phyloP scores from a whole-genome alignment of 2,113 vertebrate species.

The Tretioscincus oriximinensis region DNA sequence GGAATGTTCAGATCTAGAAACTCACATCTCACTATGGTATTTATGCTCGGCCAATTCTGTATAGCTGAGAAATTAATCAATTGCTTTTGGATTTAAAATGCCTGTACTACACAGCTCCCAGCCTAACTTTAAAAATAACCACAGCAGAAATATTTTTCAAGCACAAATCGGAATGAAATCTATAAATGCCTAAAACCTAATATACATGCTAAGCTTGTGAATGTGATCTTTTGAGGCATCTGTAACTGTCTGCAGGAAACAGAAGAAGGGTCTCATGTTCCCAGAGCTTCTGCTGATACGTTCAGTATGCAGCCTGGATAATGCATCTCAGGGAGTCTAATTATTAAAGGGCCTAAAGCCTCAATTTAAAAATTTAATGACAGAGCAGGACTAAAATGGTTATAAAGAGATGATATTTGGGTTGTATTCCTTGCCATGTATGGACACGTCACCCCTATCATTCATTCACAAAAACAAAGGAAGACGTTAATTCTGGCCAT shows the following conservation, averaged over 20 bases:
- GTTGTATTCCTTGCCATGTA: too few relatives aligned
- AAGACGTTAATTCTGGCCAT: neutral
- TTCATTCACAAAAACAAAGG: neutral
- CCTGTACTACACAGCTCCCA: constrained; percentile 24
- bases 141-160: constrained; percentile 11
- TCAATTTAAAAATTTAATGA: neutral
- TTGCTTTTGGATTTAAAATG: neutral
- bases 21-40: neutral
- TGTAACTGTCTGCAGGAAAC: constrained; percentile 1
- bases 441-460: neutral
- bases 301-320: neutral
- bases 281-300: constrained; percentile 28
- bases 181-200: constrained; percentile 12
- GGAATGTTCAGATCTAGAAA: constrained; percentile 38
- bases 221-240: constrained; percentile 29
- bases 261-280: constrained; percentile 39
- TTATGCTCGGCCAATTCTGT: neutral
- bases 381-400: neutral
- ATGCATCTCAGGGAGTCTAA: neutral
- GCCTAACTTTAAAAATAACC: constrained; percentile 28
- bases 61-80: constrained; percentile 32
- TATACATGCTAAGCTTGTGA: constrained; percentile 37
- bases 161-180: neutral
- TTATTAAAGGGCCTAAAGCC: neutral
- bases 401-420: neutral